Conservation (phyloP, 2,888 invertebrate species). For the Sarcophaga rosellei region DNA sequence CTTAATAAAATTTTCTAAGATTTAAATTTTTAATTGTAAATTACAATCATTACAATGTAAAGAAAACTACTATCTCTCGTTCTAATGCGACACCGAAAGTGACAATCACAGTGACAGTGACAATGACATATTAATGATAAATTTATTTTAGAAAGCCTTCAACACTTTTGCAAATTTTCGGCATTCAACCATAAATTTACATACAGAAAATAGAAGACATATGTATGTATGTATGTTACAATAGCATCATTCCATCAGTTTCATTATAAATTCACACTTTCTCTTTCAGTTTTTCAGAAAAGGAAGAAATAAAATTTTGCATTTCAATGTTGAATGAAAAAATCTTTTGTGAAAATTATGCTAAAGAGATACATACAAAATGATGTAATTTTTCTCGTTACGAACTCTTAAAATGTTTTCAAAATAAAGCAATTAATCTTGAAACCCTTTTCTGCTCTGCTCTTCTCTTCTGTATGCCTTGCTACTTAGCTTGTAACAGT, state of each 20-base stretch:
- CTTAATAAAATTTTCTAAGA: background rate
- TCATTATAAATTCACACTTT: constrained; percentile 46
- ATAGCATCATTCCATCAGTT: background rate
- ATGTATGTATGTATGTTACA: background rate
- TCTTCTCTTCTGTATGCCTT: background rate
- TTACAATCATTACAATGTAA: background rate
- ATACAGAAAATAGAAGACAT: background rate
- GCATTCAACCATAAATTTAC: background rate
- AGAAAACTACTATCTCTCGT: background rate
- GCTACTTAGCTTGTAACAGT: background rate
- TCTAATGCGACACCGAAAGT: background rate
- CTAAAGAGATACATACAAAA: background rate
- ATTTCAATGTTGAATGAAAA: constrained; percentile 50
- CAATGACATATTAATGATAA: constrained; percentile 55
- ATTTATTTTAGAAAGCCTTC: constrained; percentile 49
- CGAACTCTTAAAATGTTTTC: constrained; percentile 39
- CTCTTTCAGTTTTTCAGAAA: constrained; percentile 17
- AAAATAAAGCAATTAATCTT: constrained; percentile 65
- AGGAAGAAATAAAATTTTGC: constrained; percentile 12
- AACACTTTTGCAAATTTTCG: constrained; percentile 53
- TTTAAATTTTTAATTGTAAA: background rate
- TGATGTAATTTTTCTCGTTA: background rate
- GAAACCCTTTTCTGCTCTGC: constrained; percentile 55
- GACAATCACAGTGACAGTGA: constrained; percentile 1
- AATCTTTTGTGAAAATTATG: constrained; percentile 40